These are phyloP conservation scores for Gymnocheta viridis DNA, from an alignment of 2,888 invertebrate species.

Conservation along the genomic window DNA sequence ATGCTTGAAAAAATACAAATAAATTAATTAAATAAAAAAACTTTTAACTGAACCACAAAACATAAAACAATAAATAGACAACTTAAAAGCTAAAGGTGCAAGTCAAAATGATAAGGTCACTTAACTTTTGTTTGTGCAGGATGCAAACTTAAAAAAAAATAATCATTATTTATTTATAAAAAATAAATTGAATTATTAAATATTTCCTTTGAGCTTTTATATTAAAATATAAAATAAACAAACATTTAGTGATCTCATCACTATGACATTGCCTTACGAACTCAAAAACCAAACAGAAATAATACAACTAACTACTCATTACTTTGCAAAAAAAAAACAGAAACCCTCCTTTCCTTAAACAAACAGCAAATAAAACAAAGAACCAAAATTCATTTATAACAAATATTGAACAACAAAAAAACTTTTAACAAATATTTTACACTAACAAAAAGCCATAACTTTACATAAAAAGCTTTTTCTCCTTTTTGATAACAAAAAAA, in stretches of 20 bases:
- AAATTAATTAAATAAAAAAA: constrained; percentile 19
- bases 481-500: constrained; percentile 48
- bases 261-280: not conserved
- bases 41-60: constrained; percentile 55
- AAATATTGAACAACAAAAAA: constrained; percentile 4
- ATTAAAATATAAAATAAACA: not conserved
- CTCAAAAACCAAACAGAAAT: constrained; percentile 6
- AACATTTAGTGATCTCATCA: not conserved
- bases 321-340: constrained; percentile 9
- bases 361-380: constrained; percentile 52
- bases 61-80: constrained; percentile 59
- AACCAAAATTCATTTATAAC: constrained; percentile 58
- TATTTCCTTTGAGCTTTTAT: not conserved
- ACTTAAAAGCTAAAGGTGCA: constrained; percentile 25
- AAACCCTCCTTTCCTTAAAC: constrained; percentile 35
- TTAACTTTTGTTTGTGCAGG: not conserved
- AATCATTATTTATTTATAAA: not conserved
- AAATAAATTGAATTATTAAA: not conserved
- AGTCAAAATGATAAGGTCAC: not conserved
- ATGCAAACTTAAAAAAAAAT: not conserved
- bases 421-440: constrained; percentile 55
- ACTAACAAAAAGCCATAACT: constrained; percentile 22
- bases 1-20: constrained; percentile 32
- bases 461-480: constrained; percentile 31
- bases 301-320: constrained; percentile 22